Percentiles rank a stretch among this genome's conserved stretches.
Conservation (phyloP, 1,140 invertebrate genomes). For the Diplogasteroides magnus region DNA sequence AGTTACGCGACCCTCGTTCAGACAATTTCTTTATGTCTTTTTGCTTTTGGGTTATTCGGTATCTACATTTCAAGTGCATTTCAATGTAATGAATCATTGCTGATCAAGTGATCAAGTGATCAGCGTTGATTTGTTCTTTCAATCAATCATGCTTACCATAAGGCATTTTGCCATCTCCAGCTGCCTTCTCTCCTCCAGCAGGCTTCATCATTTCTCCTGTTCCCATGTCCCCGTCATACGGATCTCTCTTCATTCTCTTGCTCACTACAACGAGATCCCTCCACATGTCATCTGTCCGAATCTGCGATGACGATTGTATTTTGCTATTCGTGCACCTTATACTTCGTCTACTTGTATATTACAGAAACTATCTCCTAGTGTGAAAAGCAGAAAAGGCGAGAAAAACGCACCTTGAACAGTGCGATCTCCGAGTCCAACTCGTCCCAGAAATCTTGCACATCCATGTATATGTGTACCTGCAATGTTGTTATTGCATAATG, state of each 20-base stretch:
- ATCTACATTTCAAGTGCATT: neutral
- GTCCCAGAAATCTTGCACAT: constrained; percentile 45
- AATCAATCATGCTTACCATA: no score
- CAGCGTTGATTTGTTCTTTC: neutral
- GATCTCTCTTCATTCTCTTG: neutral
- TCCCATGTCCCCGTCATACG: neutral
- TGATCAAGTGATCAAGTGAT: no score
- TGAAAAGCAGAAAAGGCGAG: no score
- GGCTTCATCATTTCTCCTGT: neutral
- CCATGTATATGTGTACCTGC: constrained; percentile 39
- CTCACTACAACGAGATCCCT: constrained; percentile 39
- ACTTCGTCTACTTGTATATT: neutral
- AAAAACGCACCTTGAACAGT: constrained; percentile 34
- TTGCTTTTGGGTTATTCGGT: neutral
- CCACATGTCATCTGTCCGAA: constrained; percentile 51
- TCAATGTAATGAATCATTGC: no score
- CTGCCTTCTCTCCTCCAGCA: neutral
- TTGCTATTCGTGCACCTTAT: no score
- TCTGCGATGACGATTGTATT: constrained; percentile 5
- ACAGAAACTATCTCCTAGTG: no score
- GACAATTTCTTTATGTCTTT: no score
- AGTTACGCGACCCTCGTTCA: no score
- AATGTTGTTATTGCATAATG: no score
- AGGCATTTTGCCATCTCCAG: neutral
- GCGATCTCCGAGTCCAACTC: constrained; percentile 49